These are phyloP conservation scores for Choloepus didactylus DNA, from an alignment of 2,797 vertebrate genomes.

Conservation along the genomic window DNA sequence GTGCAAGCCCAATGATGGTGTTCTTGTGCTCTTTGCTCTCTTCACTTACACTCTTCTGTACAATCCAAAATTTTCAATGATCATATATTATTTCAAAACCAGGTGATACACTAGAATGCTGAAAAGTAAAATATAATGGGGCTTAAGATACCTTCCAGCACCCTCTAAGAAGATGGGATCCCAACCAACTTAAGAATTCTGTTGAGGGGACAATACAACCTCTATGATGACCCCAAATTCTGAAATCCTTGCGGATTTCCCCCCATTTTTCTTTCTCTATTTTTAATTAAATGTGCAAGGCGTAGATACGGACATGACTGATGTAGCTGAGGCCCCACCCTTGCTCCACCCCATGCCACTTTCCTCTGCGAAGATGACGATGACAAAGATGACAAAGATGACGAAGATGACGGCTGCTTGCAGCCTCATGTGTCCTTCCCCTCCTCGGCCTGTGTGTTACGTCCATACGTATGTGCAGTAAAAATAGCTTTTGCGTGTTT, in stretches of 20 bases:
- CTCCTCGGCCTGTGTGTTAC: not conserved
- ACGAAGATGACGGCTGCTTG: too few species aligned
- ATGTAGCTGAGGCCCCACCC: too few species aligned
- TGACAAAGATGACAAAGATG: too few species aligned
- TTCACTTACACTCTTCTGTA: not conserved
- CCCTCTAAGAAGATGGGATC: not conserved
- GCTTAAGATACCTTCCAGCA: not conserved
- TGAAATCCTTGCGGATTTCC: not conserved
- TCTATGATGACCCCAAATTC: not conserved
- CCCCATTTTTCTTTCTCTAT: not conserved
- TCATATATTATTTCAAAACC: not conserved
- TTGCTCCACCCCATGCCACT: not conserved
- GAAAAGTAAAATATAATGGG: not conserved
- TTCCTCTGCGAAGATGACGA: not conserved
- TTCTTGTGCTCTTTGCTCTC: not conserved
- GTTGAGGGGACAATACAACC: not conserved
- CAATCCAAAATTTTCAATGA: rapidly evolving
- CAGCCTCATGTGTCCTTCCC: not conserved
- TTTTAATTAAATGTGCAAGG: not conserved
- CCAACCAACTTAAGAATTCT: not conserved
- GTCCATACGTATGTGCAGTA: rapidly evolving
- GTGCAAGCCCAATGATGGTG: rapidly evolving
- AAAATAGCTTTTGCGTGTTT: not conserved
- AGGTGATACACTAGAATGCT: not conserved
- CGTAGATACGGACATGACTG: not conserved